Percentiles rank a stretch among this genome's conserved stretches.
phyloP scores from a whole-genome alignment of 2,888 invertebrate species.

The Cenopis cana region DNA sequence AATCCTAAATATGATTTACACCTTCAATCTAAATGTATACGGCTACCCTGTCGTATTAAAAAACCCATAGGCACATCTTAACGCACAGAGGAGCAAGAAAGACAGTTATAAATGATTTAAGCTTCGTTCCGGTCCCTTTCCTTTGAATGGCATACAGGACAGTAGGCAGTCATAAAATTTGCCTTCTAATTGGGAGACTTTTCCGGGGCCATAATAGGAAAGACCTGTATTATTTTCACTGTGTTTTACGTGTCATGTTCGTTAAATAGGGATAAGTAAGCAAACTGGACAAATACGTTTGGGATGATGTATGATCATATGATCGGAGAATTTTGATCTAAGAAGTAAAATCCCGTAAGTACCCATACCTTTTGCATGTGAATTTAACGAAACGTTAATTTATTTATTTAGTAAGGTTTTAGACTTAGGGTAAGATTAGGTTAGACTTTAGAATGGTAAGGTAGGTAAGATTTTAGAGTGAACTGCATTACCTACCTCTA shows the following conservation, averaged over 20 bases:
- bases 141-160: constrained; percentile 43
- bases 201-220: constrained; percentile 37
- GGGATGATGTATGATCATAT: background rate
- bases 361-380: too few species aligned
- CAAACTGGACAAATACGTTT: constrained; percentile 17
- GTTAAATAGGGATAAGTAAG: constrained; percentile 18
- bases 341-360: too few species aligned
- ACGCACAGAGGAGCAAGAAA: constrained; percentile 23
- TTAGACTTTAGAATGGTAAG: too few species aligned
- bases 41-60: background rate
- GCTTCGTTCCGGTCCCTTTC: constrained; percentile 35
- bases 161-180: constrained; percentile 43
- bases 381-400: too few species aligned
- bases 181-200: constrained; percentile 42
- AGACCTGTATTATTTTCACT: constrained; percentile 28
- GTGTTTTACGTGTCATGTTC: constrained; percentile 15
- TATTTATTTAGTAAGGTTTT: too few species aligned
- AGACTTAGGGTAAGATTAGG: too few species aligned
- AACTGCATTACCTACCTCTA: too few species aligned
- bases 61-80: constrained; percentile 17
- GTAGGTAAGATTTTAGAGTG: too few species aligned
- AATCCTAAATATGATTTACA: background rate
- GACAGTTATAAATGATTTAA: constrained; percentile 40
- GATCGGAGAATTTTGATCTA: too few species aligned
- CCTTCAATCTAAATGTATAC: constrained; percentile 10